Evolutionary conservation across 2,113 vertebrate genomes (phyloP).

Genomic region (Ophthalmolycus amberensis): DNA sequence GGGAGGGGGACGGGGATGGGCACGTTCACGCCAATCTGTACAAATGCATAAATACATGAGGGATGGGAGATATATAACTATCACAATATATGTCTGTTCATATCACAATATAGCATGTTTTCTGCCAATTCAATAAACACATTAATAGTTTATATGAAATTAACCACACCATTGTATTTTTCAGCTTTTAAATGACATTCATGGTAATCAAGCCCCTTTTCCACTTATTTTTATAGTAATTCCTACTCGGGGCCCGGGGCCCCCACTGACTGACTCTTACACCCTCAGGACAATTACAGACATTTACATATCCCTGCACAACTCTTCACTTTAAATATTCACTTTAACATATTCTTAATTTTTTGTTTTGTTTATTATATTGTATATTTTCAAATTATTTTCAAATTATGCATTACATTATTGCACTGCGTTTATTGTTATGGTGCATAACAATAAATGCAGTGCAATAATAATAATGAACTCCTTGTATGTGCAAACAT

Average conservation of each 20-base stretch:
- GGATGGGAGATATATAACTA: not conserved
- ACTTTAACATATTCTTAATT: too few relatives aligned
- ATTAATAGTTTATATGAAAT: too few relatives aligned
- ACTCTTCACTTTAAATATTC: too few relatives aligned
- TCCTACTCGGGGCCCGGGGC: too few relatives aligned
- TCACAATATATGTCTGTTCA: not conserved
- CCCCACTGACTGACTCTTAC: too few relatives aligned
- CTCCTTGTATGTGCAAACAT: not conserved
- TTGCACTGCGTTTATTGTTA: not conserved
- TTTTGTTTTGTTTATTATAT: not conserved
- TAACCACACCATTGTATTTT: not conserved
- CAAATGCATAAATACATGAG: slow-evolving; percentile 12
- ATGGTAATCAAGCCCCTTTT: not conserved
- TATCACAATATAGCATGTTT: not conserved
- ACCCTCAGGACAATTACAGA: too few relatives aligned
- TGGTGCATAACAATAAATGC: too few relatives aligned
- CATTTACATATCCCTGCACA: too few relatives aligned
- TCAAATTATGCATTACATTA: not conserved
- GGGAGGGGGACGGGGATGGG: slow-evolving; percentile 97
- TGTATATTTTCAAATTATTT: not conserved
- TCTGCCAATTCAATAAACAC: not conserved
- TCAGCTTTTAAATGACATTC: not conserved
- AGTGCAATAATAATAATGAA: not conserved
- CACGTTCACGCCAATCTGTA: slow-evolving; percentile 95
- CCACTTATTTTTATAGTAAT: too few relatives aligned